phyloP scores from a whole-genome alignment of 1,140 invertebrate species.

The Araneus ventricosus region DNA sequence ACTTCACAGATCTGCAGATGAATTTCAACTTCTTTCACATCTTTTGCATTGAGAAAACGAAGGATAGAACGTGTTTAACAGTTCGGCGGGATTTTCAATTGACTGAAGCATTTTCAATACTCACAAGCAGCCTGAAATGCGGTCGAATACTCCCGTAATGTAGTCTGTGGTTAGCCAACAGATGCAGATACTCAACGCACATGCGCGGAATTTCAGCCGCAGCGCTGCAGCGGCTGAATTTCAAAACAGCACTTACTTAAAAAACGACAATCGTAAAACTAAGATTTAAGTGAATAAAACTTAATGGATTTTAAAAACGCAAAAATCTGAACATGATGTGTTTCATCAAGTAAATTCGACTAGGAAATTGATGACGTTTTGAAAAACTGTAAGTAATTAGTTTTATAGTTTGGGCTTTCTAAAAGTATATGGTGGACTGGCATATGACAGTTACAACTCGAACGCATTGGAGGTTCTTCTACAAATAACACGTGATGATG shows the following conservation, averaged over 20 bases:
- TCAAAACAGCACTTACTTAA: neutral
- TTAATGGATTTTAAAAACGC: too few species aligned
- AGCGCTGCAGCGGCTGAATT: neutral
- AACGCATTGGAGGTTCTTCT: too few species aligned
- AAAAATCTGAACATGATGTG: too few species aligned
- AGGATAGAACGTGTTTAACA: neutral
- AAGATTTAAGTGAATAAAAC: too few species aligned
- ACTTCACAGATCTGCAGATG: neutral
- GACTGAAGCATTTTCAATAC: neutral
- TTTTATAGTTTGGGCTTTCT: too few species aligned
- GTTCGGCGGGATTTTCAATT: neutral
- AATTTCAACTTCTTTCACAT: neutral
- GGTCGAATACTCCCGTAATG: neutral
- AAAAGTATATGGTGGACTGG: too few species aligned
- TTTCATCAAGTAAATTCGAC: too few species aligned
- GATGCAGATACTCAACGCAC: neutral
- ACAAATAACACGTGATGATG: too few species aligned
- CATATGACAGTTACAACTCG: too few species aligned
- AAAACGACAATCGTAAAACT: neutral
- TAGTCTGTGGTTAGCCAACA: too few species aligned
- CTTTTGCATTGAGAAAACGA: neutral
- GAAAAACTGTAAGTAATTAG: too few species aligned
- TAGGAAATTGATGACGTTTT: too few species aligned
- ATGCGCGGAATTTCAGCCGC: neutral
- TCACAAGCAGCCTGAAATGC: neutral